Percentiles rank a stretch among this genome's conserved stretches.
Evolutionary conservation across 2,113 vertebrate genomes (phyloP).

Genomic region (Heloderma charlesbogerti): DNA sequence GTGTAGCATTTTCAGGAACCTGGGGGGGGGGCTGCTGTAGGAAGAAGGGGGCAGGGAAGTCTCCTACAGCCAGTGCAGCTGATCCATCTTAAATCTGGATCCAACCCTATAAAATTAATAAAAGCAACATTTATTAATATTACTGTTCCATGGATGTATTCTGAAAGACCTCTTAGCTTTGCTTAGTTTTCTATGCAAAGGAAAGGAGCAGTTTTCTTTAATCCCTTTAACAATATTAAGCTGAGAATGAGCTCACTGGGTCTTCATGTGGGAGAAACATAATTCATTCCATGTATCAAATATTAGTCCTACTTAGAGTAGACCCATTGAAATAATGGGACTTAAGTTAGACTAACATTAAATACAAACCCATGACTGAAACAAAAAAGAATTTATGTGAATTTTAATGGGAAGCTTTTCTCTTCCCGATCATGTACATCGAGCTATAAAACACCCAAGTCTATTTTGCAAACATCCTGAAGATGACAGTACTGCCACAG

Average conservation of each 20-base stretch:
- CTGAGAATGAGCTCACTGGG: slow-evolving; percentile 58
- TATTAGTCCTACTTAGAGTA: too few relatives aligned
- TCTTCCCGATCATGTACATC: not conserved
- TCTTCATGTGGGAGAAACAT: slow-evolving; percentile 45
- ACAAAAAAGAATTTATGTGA: not conserved
- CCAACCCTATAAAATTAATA: not conserved
- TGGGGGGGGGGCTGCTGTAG: too few relatives aligned
- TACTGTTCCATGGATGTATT: not conserved
- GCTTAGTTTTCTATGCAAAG: slow-evolving; percentile 32
- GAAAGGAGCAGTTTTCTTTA: not conserved
- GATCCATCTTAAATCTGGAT: not conserved
- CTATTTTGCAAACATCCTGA: slow-evolving; percentile 11
- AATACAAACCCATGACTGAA: not conserved
- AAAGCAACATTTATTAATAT: not conserved
- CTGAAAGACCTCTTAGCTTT: slow-evolving; percentile 28
- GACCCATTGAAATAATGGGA: not conserved
- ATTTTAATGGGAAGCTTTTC: not conserved
- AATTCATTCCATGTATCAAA: too few relatives aligned
- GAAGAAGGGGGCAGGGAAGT: too few relatives aligned
- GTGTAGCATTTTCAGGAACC: too few relatives aligned
- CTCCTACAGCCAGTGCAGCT: too few relatives aligned
- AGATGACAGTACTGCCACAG: slow-evolving; percentile 1
- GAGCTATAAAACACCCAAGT: not conserved
- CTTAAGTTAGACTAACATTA: not conserved
- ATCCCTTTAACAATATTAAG: slow-evolving; percentile 40